These are phyloP conservation scores for Scalopus aquaticus DNA, from an alignment of 2,113 vertebrate species.

Conservation along the genomic window DNA sequence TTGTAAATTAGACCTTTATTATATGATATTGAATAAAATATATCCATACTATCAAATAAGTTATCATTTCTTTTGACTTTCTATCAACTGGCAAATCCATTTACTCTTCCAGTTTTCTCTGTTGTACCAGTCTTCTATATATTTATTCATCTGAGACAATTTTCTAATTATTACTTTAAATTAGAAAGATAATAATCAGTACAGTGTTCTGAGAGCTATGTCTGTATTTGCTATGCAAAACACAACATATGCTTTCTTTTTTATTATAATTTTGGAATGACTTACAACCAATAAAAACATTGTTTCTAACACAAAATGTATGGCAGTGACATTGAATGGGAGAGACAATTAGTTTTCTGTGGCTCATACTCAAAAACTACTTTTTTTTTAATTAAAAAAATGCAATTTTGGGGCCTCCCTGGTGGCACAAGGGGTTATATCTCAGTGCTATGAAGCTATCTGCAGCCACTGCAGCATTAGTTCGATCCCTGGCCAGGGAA, in stretches of 20 bases:
- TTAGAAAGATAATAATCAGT: background rate
- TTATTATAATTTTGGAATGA: background rate
- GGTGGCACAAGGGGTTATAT: no score
- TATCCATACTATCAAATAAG: no score
- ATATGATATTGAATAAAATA: background rate
- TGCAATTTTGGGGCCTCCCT: no score
- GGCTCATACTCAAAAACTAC: rapidly evolving
- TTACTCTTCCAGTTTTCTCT: background rate
- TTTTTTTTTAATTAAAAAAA: background rate
- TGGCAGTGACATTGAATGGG: background rate
- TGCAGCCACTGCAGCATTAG: no score
- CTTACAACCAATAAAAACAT: background rate
- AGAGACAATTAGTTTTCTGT: background rate
- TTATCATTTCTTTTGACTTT: background rate
- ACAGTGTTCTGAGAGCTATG: background rate
- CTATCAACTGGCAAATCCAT: background rate
- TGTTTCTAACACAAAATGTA: background rate
- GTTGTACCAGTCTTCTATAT: rapidly evolving
- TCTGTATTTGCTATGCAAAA: background rate
- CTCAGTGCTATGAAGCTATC: no score
- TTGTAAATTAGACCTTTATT: background rate
- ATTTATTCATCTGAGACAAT: background rate
- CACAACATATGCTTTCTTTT: background rate
- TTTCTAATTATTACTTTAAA: background rate
- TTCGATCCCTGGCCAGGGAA: no score